These are phyloP conservation scores for Dromas ardeola DNA, from an alignment of 2,113 vertebrate genomes.

Conservation along the genomic window DNA sequence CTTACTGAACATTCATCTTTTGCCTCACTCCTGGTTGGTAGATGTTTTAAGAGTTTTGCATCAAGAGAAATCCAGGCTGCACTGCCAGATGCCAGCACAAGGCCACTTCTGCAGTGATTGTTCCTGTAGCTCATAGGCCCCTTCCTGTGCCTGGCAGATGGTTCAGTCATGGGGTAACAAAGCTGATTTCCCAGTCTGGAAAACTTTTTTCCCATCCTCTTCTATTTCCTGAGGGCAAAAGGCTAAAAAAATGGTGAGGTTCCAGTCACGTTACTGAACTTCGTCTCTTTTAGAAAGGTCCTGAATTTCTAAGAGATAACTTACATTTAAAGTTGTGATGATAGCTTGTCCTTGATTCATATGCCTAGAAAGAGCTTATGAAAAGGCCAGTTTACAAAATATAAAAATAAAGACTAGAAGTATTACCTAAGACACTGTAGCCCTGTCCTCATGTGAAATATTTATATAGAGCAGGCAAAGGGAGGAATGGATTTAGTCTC, in stretches of 20 bases:
- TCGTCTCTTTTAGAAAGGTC: neutral
- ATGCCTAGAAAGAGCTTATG: neutral
- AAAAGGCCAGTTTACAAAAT: neutral
- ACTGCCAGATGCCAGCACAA: neutral
- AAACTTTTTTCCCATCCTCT: neutral
- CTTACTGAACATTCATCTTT: neutral
- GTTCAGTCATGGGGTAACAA: neutral
- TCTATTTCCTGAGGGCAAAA: neutral
- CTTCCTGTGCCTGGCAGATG: neutral
- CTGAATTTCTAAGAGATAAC: neutral
- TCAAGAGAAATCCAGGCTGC: neutral
- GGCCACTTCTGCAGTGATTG: neutral
- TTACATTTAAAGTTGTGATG: neutral
- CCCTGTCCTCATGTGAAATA: neutral
- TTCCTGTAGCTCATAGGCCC: neutral
- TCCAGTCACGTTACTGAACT: neutral
- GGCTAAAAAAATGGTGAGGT: neutral
- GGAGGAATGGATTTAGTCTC: neutral
- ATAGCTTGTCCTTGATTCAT: neutral
- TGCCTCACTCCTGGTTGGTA: neutral
- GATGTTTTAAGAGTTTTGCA: neutral
- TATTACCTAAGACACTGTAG: neutral
- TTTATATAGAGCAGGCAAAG: neutral
- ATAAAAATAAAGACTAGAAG: neutral
- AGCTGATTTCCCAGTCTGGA: neutral